Evolutionary conservation across 64 coral and sea anemone species (phyloP).

Genomic region (Astreopora myriophthalma): DNA sequence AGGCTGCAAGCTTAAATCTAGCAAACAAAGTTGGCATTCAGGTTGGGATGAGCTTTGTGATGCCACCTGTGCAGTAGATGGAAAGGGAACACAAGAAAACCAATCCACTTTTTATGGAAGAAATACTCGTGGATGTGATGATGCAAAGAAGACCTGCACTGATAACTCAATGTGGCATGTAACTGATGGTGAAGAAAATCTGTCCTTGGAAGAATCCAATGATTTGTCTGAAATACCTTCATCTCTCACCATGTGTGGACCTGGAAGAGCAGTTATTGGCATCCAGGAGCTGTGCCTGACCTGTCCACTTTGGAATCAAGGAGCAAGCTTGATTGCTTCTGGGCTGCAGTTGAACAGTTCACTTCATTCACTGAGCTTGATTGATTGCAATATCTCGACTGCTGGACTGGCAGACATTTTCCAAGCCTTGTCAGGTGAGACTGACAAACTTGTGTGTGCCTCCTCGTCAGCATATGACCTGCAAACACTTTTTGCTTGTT

Average conservation of each 20-base stretch:
- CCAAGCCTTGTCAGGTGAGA: slow-evolving; percentile 45
- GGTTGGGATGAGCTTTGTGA: not conserved
- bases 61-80: not conserved
- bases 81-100: not conserved
- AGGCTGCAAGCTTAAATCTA: not conserved
- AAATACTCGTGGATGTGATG: not conserved
- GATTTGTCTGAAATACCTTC: not conserved
- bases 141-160: not conserved
- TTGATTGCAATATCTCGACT: slow-evolving; percentile 54
- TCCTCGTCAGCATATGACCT: no score
- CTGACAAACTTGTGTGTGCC: no score
- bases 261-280: slow-evolving; percentile 8
- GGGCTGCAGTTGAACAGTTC: slow-evolving; percentile 45
- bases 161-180: no score
- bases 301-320: slow-evolving; percentile 25
- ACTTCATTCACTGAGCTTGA: slow-evolving; percentile 44
- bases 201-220: not conserved
- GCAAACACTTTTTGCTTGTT: no score
- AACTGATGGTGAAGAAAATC: no score
- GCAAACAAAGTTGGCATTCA: not conserved
- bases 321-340: slow-evolving; percentile 36
- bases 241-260: not conserved
- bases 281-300: slow-evolving; percentile 50
- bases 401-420: slow-evolving; percentile 50
- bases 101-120: not conserved